A percentile compares a stretch with the other conserved stretches of the same genome.
Evolutionary conservation across 2,888 invertebrate genomes (phyloP).

Genomic region (Conistra vaccinii): DNA sequence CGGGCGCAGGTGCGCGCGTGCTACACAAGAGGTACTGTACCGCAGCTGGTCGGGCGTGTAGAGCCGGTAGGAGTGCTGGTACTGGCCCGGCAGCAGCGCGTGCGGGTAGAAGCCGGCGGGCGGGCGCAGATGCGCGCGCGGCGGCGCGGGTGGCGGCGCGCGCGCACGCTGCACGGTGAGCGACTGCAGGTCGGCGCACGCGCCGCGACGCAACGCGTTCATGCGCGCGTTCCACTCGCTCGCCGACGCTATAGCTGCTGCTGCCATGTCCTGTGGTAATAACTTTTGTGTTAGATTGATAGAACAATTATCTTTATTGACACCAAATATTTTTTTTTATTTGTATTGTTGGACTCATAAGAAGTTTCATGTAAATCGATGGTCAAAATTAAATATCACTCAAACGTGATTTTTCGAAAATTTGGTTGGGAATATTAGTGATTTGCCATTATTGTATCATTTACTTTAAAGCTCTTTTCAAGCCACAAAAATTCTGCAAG

Average conservation of each 20-base stretch:
- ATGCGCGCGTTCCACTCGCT: constrained; percentile 97
- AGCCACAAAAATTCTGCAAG: background rate
- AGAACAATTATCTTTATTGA: background rate
- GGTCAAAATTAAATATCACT: background rate
- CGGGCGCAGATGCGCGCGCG: constrained; percentile 82
- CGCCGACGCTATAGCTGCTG: constrained; percentile 96
- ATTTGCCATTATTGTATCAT: background rate
- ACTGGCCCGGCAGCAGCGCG: constrained; percentile 99
- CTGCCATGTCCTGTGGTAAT: constrained; percentile 92
- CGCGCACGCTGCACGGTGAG: constrained; percentile 94
- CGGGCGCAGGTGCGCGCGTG: constrained; percentile 84
- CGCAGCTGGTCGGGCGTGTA: constrained; percentile 95
- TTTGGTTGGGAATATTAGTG: background rate
- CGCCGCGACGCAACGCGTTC: constrained; percentile 94
- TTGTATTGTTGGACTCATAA: no score
- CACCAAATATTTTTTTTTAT: background rate
- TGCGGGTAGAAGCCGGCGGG: constrained; percentile 95
- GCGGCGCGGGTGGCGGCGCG: constrained; percentile 87
- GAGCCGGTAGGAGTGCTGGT: constrained; percentile 95
- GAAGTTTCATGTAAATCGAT: background rate
- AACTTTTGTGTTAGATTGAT: fast-evolving
- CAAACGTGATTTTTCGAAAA: background rate
- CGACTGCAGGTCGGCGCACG: constrained; percentile 98
- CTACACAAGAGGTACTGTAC: no score
- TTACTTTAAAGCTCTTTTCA: background rate